These are phyloP conservation scores for Heliconius hewitsoni DNA, from an alignment of 1,140 invertebrate species.

Conservation along the genomic window DNA sequence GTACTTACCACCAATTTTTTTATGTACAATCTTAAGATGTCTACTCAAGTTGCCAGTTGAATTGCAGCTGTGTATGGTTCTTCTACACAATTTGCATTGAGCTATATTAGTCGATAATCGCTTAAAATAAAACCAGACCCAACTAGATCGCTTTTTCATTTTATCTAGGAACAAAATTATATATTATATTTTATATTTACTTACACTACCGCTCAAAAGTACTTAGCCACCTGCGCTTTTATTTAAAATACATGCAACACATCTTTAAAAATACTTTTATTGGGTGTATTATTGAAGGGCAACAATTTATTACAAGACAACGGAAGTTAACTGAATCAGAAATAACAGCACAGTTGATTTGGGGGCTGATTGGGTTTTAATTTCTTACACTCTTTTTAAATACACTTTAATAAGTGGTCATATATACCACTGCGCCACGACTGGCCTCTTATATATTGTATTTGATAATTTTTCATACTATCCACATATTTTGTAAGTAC, in stretches of 20 bases:
- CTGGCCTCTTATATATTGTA: not conserved
- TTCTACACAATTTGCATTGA: constrained; percentile 65
- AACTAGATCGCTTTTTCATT: constrained; percentile 58
- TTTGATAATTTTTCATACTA: no score
- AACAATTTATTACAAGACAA: no score
- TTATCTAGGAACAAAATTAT: constrained; percentile 41
- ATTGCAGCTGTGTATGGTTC: constrained; percentile 71
- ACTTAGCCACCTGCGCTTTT: not conserved
- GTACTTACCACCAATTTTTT: constrained; percentile 55
- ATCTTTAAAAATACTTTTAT: no score
- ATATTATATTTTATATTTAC: constrained; percentile 19
- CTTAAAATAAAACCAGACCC: constrained; percentile 71
- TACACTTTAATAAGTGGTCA: no score
- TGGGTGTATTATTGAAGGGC: no score
- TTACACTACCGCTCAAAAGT: not conserved
- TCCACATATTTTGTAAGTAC: no score
- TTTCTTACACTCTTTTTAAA: no score
- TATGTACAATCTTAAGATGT: constrained; percentile 71
- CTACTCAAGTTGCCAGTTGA: constrained; percentile 74
- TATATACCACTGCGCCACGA: no score
- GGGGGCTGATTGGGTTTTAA: no score
- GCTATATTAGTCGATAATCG: constrained; percentile 57
- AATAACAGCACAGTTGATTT: no score
- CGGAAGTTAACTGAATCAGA: no score
- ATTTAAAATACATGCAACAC: no score